Base-by-base conservation (phyloP, 2,797 vertebrate species). In the Chelonia mydas region DNA sequence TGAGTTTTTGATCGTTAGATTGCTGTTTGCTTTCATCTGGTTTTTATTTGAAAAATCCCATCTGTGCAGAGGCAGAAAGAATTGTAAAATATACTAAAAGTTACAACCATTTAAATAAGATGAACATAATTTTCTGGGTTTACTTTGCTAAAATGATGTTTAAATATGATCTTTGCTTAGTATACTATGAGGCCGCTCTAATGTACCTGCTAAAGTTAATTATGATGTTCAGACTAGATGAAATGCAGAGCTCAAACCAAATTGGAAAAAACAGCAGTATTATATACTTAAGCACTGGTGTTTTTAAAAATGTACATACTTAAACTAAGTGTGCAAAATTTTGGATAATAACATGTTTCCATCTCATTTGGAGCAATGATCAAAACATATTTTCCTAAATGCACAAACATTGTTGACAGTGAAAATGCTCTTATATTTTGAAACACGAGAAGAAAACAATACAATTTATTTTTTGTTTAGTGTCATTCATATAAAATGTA, bases 71-170 rank as follows among this genome's bases (percentile, higher is more conserved):
- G 93, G 87, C 21, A 82, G 91, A 97, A 97, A 96, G 91, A 97
- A 95, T 47, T 95, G 92, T 97, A 97, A 97, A 97, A 96, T 25
- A 83, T 95, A 94, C 95, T 96, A 98, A 96, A 95, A 93, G 90
- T 95, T 98, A 96, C 96, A 97, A 94, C 87, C 15, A 17, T 97
- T 98, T 98, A 97, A 98, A 97, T 91, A 96, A 93, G 90, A 98
- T 94, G 90, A 97, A 96, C 96, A 98, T 95, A 97, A 97, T 98
- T 98, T 76, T 95, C 92, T 96, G 89, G 81, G 87, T 96, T 98
- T 97, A 94, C 95, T 97, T 98, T 97, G 86, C 93, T 97, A 94
- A 97, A 98, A 97, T 97, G 93, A 90, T 97, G 90, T 98, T 98
- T 98, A 97, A 97, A 98, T 96, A 97, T 97, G 92, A 96, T 97